Base-by-base conservation (phyloP, 2,888 invertebrate genomes). In the Julus scandinavius region DNA sequence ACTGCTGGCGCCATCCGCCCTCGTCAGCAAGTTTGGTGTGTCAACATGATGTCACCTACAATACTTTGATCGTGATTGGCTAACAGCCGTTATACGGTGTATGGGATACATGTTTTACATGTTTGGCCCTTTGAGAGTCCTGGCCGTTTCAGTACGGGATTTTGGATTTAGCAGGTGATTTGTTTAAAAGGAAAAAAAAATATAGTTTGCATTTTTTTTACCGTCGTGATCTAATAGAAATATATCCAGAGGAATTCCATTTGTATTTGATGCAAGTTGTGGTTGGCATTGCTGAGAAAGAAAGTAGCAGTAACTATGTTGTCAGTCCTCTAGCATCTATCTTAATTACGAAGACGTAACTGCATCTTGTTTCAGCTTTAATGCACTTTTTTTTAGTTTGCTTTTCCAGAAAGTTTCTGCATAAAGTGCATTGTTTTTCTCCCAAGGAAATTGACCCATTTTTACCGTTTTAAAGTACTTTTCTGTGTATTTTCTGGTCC, bases 381-480 rank as follows among this genome's bases (percentile, higher is more conserved):
- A 80, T 80, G 80, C 80, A 80, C 80, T 80, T 38, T 80, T 72
- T 29, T 80, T 80, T 38, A 38, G 38, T 80, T 80, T 7, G 9
- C 29, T 29, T 80, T 40, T 13, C 80, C 4, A 15, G 1, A 40
- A 80, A 29, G 80, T 80, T 72, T 38, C 80, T 80, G 38, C 38
- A 40, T 40, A 80, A 80, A 80, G 80, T 38, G 80, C 80, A 38
- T 38, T 80, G 29, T 38, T 38, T 80, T 80, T 40, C 80, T 38
- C 80, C 38, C 80, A 80, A 15, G 80, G 80, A 80, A 72, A 80
- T 38, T 40, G 80, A 15, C 38, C 38, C 15, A 17, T 80, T 80
- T 80, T 80, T 80, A 11, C 72, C 38, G 80, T 80, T 80, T 80
- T 40, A 80, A 80, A 80, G 80, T 80, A 80, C 80, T 80, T 80